Evolutionary conservation across 2,888 invertebrate genomes (phyloP), one percentile per base, ranked within the genome.

Genomic region (Galerucella pusilla): DNA sequence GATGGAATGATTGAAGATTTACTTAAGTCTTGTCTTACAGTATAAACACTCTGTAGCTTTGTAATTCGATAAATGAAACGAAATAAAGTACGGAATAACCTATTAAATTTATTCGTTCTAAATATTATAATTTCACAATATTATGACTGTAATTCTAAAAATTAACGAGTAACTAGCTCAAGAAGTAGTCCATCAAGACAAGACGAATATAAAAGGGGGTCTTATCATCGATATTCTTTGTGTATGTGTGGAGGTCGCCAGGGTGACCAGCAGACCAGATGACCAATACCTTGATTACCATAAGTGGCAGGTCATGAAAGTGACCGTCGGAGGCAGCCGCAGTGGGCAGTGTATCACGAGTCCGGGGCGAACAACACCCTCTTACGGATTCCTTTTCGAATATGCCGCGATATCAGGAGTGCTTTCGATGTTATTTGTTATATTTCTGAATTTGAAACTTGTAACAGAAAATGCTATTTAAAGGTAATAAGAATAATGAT

Each of bases 211-310:
- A 42, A 42, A 54, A 68, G 35, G 49, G 20, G 61, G 61, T 65
- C 69, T 60, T 66, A 75, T 74, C 79, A 83, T 84, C 83, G 83
- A 71, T 71, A 84, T 84, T 82, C 78, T 75, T 81, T 81, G 84
- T 84, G 83, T 84, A 81, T 83, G 81, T 83, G 82, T 83, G 78
- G 75, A 65, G 83, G 84, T 85, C 82, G 84, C 84, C 81, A 83
- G 81, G 84, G 85, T 76, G 85, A 85, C 85, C 83, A 78, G 80
- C 81, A 79, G 84, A 83, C 84, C 83, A 85, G 85, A 84, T 84
- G 85, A 85, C 85, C 84, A 84, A 81, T 81, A 80, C 80, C 79
- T 80, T 63, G 67, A 83, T 83, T 82, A 82, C 80, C 82, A 81
- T 72, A 79, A 78, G 75, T 75, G 67, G 74, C 76, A 77, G 72